Evolutionary conservation across 2,888 invertebrate genomes (phyloP).

Genomic region (Lamproptera curius): DNA sequence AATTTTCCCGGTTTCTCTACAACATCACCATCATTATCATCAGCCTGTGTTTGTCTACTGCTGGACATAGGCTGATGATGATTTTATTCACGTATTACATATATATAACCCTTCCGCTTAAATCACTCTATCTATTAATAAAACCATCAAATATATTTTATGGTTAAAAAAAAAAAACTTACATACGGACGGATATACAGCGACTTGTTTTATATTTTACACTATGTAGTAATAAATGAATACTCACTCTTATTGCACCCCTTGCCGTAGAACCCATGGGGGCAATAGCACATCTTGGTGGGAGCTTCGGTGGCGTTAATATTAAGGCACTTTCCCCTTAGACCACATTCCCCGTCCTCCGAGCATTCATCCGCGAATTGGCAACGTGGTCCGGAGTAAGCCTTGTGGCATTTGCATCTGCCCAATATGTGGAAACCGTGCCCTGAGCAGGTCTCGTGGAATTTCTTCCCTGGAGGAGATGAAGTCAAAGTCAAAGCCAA

Average conservation of each 20-base stretch:
- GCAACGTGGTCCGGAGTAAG: conserved; percentile 89
- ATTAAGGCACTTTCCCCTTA: conserved; percentile 91
- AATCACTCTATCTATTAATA: too few relatives aligned
- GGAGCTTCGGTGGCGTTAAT: conserved; percentile 89
- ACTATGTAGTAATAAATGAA: neutral
- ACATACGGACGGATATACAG: too few relatives aligned
- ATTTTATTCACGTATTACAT: too few relatives aligned
- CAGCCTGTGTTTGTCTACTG: too few relatives aligned
- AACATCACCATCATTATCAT: too few relatives aligned
- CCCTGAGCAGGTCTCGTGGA: conserved; percentile 90
- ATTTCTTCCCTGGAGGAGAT: conserved; percentile 83
- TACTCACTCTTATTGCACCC: conserved; percentile 89
- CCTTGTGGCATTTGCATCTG: conserved; percentile 88
- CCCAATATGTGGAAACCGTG: conserved; percentile 89
- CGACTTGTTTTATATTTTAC: too few relatives aligned
- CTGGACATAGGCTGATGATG: too few relatives aligned
- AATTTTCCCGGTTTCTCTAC: too few relatives aligned
- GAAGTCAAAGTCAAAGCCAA: too few relatives aligned
- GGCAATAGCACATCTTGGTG: conserved; percentile 92
- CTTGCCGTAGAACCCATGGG: conserved; percentile 91
- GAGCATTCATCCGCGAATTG: conserved; percentile 94
- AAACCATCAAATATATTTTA: neutral
- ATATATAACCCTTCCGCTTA: too few relatives aligned
- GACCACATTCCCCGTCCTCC: conserved; percentile 90
- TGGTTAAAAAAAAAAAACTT: neutral